Conservation (phyloP, 2,113 vertebrate species). For the Ellobius talpinus region DNA sequence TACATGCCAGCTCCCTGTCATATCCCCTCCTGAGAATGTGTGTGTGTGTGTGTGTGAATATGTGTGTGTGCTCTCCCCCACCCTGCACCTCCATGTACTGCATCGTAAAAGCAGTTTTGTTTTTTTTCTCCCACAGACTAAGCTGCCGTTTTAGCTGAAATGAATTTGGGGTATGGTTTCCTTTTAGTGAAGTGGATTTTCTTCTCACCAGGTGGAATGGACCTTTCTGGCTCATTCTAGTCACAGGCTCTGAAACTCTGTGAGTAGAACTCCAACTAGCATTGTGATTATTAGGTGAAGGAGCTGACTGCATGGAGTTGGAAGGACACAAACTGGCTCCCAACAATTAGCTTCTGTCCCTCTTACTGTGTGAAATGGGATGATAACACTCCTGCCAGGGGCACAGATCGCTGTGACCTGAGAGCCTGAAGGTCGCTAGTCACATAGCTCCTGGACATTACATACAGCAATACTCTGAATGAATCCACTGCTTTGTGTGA, state of each 20-base stretch:
- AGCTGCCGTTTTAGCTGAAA: background rate
- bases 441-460: constrained; percentile 62
- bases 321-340: constrained; percentile 68
- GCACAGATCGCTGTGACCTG: constrained; percentile 56
- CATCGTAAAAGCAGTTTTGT: background rate
- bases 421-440: background rate
- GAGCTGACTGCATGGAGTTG: constrained; percentile 67
- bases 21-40: background rate
- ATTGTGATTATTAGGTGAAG: constrained; percentile 74
- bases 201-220: background rate
- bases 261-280: background rate
- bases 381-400: constrained; percentile 44
- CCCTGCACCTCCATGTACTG: background rate
- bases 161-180: background rate
- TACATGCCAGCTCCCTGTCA: background rate
- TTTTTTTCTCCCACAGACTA: background rate
- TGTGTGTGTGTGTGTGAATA: background rate
- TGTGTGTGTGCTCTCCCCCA: background rate
- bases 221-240: constrained; percentile 28
- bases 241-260: constrained; percentile 53
- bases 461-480: constrained; percentile 60
- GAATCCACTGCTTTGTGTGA: constrained; percentile 1
- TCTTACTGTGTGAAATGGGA: constrained; percentile 83
- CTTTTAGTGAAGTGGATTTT: background rate
- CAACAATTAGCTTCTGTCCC: constrained; percentile 81